Evolutionary conservation across 2,797 vertebrate species (phyloP).

Genomic region (Liparis tanakae): DNA sequence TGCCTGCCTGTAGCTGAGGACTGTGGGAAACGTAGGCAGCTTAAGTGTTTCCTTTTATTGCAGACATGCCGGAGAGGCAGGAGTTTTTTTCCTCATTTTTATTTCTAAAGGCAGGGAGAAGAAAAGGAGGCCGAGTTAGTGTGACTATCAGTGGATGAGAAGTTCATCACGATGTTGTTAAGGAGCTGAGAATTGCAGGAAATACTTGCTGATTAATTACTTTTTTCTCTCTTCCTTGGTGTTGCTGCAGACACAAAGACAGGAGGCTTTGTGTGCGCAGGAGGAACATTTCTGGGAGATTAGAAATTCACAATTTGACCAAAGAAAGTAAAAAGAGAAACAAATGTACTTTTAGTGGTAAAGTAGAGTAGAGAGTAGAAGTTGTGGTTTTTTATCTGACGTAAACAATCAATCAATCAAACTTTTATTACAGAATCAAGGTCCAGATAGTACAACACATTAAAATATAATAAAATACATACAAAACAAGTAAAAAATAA

Average conservation of each 20-base stretch:
- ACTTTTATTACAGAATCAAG: too few species aligned
- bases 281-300: background rate
- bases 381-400: background rate
- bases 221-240: conserved; percentile 24
- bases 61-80: conserved; percentile 51
- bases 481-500: too few species aligned
- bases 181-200: conserved; percentile 2
- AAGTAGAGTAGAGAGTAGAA: background rate
- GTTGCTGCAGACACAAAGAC: background rate
- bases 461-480: too few species aligned
- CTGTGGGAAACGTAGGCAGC: conserved; percentile 78
- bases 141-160: conserved; percentile 29
- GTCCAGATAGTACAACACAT: too few species aligned
- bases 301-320: background rate
- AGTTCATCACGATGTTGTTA: conserved; percentile 14
- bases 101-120: conserved; percentile 43
- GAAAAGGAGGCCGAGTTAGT: conserved; percentile 6
- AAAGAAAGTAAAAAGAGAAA: background rate
- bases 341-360: background rate
- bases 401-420: too few species aligned
- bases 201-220: conserved; percentile 12
- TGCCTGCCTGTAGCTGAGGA: conserved; percentile 67
- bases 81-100: conserved; percentile 15
- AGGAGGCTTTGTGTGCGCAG: background rate
- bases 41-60: conserved; percentile 71